Evolutionary conservation across 2,113 vertebrate species (phyloP).

Genomic region (Cyphomyrus discorhynchus): DNA sequence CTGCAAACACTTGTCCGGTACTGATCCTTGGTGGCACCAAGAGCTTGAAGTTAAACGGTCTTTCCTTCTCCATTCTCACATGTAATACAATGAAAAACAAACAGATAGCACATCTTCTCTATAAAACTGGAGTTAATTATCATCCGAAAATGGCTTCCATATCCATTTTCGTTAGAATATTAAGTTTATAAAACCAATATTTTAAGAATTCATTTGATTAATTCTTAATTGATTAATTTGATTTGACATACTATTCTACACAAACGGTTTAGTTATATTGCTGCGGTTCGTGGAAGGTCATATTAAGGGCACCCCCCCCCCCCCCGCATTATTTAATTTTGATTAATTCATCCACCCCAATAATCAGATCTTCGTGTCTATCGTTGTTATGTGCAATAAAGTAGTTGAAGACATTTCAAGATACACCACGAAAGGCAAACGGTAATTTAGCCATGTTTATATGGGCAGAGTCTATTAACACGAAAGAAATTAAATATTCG

Average conservation of each 20-base stretch:
- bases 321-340: background rate
- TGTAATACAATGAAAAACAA: conserved; percentile 4
- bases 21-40: conserved; percentile 51
- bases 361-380: background rate
- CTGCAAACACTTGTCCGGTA: conserved; percentile 44
- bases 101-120: background rate
- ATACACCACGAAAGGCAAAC: background rate
- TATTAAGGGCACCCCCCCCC: background rate
- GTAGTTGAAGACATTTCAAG: background rate
- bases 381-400: background rate
- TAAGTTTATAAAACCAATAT: background rate
- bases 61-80: conserved; percentile 54
- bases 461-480: background rate
- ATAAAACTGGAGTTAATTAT: background rate
- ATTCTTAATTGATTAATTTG: too few species aligned
- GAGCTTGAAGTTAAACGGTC: conserved; percentile 59
- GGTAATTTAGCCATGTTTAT: background rate
- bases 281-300: background rate
- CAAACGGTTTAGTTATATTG: background rate
- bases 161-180: background rate
- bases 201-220: background rate
- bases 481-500: background rate
- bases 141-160: background rate
- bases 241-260: background rate
- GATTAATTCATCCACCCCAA: background rate